Percentiles rank a stretch among this genome's conserved stretches.
Evolutionary conservation across 2,797 vertebrate genomes (phyloP).

Genomic region (Tenualosa thibaudeaui): DNA sequence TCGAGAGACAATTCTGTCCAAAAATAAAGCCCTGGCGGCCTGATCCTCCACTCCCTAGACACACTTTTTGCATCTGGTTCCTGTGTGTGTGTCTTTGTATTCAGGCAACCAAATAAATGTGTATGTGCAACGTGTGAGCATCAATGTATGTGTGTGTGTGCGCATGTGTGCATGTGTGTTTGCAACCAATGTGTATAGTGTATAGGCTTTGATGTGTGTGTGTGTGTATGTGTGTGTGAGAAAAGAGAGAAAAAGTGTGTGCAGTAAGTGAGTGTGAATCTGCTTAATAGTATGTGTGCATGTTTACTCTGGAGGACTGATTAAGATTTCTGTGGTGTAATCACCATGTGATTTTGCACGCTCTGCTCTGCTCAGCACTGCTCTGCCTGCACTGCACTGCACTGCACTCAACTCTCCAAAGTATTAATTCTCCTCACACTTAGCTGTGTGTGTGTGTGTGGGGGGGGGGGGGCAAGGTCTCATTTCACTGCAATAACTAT

Average conservation of each 20-base stretch:
- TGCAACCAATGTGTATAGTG: background rate
- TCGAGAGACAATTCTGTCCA: constrained; percentile 41
- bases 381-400: background rate
- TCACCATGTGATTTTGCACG: constrained; percentile 33
- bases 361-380: background rate
- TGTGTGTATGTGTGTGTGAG: background rate
- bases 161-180: background rate
- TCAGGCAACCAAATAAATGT: background rate
- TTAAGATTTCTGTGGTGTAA: constrained; percentile 23
- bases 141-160: constrained; percentile 17
- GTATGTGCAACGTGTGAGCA: background rate
- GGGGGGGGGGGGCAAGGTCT: constrained; percentile 29
- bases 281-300: constrained; percentile 1
- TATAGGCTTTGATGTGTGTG: background rate
- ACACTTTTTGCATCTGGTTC: background rate
- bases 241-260: background rate
- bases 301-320: constrained; percentile 15
- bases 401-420: constrained; percentile 12
- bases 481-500: constrained; percentile 48
- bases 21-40: constrained; percentile 48
- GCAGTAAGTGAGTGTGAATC: background rate
- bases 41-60: constrained; percentile 29
- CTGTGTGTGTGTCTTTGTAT: background rate
- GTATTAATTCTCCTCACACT: constrained; percentile 39
- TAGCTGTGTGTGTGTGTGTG: no score